Evolutionary conservation across 2,888 invertebrate genomes (phyloP), one percentile per base, ranked within the genome.

Genomic region (Diarsia rubi): DNA sequence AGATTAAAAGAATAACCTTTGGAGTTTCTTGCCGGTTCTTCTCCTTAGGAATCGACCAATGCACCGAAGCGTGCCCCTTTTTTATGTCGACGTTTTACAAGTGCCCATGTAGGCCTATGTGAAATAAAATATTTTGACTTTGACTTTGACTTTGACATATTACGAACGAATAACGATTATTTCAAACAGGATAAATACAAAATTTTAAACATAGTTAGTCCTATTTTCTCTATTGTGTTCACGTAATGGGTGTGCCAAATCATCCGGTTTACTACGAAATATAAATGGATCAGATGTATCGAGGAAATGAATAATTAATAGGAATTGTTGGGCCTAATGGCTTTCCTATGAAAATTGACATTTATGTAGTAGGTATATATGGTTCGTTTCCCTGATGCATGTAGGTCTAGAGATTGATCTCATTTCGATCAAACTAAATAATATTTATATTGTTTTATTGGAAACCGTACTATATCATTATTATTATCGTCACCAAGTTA

Each of bases 321-420:
- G 5, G 67, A 69, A 85, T 85, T 75, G 69, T 68, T 65, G 52
- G 57, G 69, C 47, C 73, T 85, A 85, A 83, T 83, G 85, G 82
- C 73, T 69, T 82, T 75, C 8, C 52, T 37, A 78, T 85, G 74
- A 52, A 81, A 81, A 83, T 80, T 69, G 62, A 57, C 62, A 62
- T 74, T 63, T 12, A 79, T 57, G 27, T 59, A 42, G 16, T n/a
- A n/a, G n/a, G n/a, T n/a, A 6, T 59, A 67, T 54, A 31, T 69
- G 44, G n/a, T 27, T 68, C 37, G 37, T 65, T 71, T 49, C 27
- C 21, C 42, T 21, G 16, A 69, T 69, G 44, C 57, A 71, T n/a
- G 1, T 31, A 45, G 19, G 21, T 64, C 44, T 21, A 44, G 24
- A 64, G 16, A 57, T 52, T 45, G 45, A 37, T 60, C 21, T n/a